A percentile compares a stretch with the other conserved stretches of the same genome.
Evolutionary conservation across 1,140 invertebrate species (phyloP).

Genomic region (Papilio machaon): DNA sequence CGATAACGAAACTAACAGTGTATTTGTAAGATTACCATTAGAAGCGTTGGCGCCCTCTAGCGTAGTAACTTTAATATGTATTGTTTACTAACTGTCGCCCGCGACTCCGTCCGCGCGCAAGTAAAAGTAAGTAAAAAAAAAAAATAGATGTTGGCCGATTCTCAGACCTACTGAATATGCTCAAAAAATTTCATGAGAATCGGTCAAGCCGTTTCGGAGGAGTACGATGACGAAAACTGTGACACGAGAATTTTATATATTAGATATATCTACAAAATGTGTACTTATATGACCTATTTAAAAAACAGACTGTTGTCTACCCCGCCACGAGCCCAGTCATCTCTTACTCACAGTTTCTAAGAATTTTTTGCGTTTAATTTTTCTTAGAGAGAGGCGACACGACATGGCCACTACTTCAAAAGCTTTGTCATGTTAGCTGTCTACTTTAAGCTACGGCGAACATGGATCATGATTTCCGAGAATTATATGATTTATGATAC

Average conservation of each 20-base stretch:
- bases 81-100: no score
- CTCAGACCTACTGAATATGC: no score
- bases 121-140: no score
- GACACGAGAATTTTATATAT: no score
- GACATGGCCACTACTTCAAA: constrained; percentile 25
- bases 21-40: background rate
- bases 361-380: constrained; percentile 22
- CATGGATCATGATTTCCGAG: constrained; percentile 16
- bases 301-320: background rate
- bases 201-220: no score
- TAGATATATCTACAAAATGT: background rate
- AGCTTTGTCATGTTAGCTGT: constrained; percentile 26
- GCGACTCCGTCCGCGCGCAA: no score
- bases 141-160: no score
- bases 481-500: constrained; percentile 6
- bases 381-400: constrained; percentile 21
- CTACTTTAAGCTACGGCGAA: constrained; percentile 14
- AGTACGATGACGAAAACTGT: no score
- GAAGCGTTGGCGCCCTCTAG: no score
- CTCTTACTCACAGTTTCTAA: background rate
- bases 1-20: background rate
- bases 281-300: background rate
- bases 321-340: background rate
- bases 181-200: no score
- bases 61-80: no score